Base-by-base conservation (phyloP, 2,888 invertebrate genomes). In the Timandra comae region DNA sequence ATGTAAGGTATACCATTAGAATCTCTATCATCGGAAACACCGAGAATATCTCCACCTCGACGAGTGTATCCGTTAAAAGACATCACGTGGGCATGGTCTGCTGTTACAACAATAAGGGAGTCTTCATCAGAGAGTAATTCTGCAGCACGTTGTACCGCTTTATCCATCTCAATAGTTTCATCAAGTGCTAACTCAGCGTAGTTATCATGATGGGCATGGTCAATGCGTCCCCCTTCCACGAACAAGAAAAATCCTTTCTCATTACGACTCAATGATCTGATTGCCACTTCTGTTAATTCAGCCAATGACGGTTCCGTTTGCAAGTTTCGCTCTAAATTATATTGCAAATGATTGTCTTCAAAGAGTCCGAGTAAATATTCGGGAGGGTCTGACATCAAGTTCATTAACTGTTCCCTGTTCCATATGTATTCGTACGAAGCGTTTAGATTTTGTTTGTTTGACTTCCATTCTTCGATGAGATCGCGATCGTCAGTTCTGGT, bases 31-130 rank as follows among this genome's bases (percentile, higher is more conserved):
- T 73, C 78, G 1, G 67, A 63, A 0, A 77, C 49, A 0, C 82
- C 84, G 21, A 76, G 56, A 32, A 86, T 68, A 45, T 71, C 64
- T 26, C 57, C 53, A 7, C 81, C 80, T 22, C 92, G 84, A 9
- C 69, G 70, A 3, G 91, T 82, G 66, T 94, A 94, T 0, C 94
- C 94, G 29, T 86, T 87, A 44, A 89, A 76, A 13, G 87, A 81
- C 87, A 94, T 88, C 0, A 90, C 89, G 65, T 94, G 93, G 0
- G 92, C 88, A 63, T 94, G 93, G 73, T 94, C 94, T 0, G 93
- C 86, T 0, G 93, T 92, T 11, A 93, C 93, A 10, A 95, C 88
- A n/a, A 95, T 87, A 23, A 96, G 75, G 0, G 95, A 94, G 39
- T 95, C 93, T 0, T 89, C 77, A 10, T 78, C 77, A 22, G 72